Percentiles rank a stretch among this genome's conserved stretches.
Evolutionary conservation across 2,113 vertebrate genomes (phyloP).

Genomic region (Penelope pileata): DNA sequence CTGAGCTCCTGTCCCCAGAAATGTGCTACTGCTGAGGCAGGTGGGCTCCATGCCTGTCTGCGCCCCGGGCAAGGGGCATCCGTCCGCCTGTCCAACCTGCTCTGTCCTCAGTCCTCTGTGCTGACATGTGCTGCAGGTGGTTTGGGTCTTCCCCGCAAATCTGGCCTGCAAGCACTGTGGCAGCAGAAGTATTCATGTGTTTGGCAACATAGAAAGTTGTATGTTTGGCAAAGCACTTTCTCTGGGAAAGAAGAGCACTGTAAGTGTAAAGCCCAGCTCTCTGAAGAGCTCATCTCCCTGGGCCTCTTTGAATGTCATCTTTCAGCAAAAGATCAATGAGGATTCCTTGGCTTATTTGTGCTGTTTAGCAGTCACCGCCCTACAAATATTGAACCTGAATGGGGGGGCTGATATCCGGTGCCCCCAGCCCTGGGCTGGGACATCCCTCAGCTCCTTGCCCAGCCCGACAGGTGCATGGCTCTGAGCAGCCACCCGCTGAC

Average conservation of each 20-base stretch:
- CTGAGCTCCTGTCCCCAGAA: background rate
- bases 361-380: background rate
- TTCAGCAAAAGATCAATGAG: background rate
- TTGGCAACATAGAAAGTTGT: background rate
- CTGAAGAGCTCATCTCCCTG: background rate
- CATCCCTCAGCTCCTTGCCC: background rate
- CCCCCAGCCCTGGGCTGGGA: background rate
- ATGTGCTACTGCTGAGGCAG: accelerated
- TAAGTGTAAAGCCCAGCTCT: background rate
- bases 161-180: background rate
- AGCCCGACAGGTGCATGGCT: background rate
- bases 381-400: background rate
- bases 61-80: accelerated
- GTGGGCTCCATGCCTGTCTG: accelerated
- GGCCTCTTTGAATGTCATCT: background rate
- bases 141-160: background rate
- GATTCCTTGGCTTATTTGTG: background rate
- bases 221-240: background rate
- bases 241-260: background rate
- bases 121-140: background rate
- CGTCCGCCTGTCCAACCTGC: background rate
- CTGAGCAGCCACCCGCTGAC: background rate
- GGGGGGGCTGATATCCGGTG: background rate
- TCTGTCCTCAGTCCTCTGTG: background rate
- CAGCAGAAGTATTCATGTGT: background rate